Conservation (phyloP, 2,113 vertebrate genomes). For the Crypturellus undulatus region DNA sequence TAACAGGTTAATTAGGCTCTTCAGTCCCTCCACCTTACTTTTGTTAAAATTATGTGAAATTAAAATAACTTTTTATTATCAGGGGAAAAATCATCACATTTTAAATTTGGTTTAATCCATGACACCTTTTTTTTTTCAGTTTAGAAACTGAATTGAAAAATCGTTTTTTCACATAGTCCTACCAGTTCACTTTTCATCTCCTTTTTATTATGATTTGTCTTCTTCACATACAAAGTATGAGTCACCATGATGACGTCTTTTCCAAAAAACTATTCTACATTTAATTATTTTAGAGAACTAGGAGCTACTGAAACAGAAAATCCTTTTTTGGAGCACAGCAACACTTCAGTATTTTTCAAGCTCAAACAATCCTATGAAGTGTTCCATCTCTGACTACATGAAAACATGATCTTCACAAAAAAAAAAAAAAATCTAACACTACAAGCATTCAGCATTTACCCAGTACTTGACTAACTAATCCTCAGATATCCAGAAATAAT, state of each 20-base stretch:
- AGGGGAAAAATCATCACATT: accelerated
- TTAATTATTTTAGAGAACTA: not conserved
- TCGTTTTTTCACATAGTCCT: not conserved
- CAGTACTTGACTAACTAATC: not conserved
- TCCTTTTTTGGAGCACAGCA: not conserved
- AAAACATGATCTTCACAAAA: not conserved
- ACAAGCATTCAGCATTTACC: not conserved
- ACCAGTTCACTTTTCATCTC: not conserved
- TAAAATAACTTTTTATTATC: not conserved
- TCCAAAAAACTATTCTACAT: not conserved
- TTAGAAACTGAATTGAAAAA: not conserved
- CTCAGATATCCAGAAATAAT: not conserved
- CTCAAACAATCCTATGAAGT: not conserved
- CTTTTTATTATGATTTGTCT: not conserved
- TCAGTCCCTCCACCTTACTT: not conserved
- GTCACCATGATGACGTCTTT: not conserved
- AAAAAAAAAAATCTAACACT: not conserved
- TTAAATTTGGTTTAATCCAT: not conserved
- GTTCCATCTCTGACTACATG: not conserved
- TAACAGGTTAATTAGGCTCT: not conserved
- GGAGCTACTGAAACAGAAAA: not conserved
- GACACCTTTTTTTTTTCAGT: not conserved
- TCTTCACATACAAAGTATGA: not conserved
- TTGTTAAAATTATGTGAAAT: not conserved
- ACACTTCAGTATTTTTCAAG: not conserved